Conservation (phyloP, 2,113 vertebrate species). For the Callionymus lyra region DNA sequence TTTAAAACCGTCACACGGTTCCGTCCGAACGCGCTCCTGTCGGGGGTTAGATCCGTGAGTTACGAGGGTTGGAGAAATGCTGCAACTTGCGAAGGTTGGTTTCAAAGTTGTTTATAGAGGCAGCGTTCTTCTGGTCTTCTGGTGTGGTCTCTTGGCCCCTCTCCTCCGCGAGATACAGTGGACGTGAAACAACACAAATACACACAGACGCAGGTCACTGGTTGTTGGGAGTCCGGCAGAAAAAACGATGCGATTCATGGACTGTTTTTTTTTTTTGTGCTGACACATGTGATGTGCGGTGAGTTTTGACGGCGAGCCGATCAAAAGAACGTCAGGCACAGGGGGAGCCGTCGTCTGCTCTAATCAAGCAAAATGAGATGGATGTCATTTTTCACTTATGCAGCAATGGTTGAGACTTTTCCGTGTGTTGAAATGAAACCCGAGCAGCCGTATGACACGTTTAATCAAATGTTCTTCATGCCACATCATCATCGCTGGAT, state of each 20-base stretch:
- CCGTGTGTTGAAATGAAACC: no score
- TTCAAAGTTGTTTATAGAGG: conserved; percentile 45
- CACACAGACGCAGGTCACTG: conserved; percentile 41
- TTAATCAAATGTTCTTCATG: no score
- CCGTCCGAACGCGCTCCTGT: no score
- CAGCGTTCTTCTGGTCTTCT: conserved; percentile 45
- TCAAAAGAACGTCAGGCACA: no score
- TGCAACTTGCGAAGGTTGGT: conserved; percentile 21
- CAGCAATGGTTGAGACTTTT: no score
- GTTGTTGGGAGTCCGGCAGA: conserved; percentile 35
- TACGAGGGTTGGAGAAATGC: conserved; percentile 26
- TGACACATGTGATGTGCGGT: conserved; percentile 8
- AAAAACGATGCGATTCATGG: conserved; percentile 33
- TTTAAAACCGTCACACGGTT: no score
- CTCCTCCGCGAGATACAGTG: conserved; percentile 26
- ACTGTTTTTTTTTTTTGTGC: conserved; percentile 21
- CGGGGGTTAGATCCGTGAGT: conserved; percentile 16
- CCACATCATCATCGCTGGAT: no score
- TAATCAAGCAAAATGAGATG: no score
- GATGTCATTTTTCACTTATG: no score
- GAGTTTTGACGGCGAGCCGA: no score
- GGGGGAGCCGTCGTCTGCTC: no score
- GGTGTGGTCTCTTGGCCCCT: conserved; percentile 54
- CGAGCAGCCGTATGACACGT: no score
- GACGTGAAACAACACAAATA: conserved; percentile 38